A percentile compares a stretch with the other conserved stretches of the same genome.
These are phyloP conservation scores for Hippocampus kuda DNA, from an alignment of 2,797 vertebrate genomes.

Conservation along the genomic window DNA sequence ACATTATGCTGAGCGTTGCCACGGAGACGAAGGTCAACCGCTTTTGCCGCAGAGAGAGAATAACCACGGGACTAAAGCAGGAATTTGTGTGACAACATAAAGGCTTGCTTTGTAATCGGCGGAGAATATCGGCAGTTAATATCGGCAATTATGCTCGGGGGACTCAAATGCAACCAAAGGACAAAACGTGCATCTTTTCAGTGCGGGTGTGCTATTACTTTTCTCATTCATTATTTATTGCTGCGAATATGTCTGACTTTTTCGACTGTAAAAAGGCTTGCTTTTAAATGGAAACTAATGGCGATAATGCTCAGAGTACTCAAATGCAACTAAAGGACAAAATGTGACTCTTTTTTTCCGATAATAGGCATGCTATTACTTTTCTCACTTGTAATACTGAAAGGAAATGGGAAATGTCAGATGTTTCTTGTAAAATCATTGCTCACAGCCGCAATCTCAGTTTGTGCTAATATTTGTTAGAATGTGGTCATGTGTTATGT, in stretches of 20 bases:
- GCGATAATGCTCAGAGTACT: neutral
- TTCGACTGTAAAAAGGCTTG: neutral
- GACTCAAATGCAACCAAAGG: neutral
- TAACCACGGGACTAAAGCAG: neutral
- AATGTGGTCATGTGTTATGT: no score
- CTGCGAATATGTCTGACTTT: neutral
- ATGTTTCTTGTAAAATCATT: neutral
- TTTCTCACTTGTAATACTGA: neutral
- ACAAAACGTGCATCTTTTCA: neutral
- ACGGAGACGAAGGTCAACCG: constrained; percentile 3
- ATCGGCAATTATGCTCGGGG: neutral
- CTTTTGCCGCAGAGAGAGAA: neutral
- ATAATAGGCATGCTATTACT: neutral
- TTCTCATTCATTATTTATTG: neutral
- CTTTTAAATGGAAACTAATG: neutral
- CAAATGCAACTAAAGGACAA: neutral
- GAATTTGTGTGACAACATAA: neutral
- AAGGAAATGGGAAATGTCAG: neutral
- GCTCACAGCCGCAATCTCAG: neutral
- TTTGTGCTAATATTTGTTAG: neutral
- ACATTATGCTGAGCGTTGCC: neutral
- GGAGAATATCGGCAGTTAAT: neutral
- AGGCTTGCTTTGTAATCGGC: neutral
- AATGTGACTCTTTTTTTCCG: neutral
- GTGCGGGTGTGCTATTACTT: neutral